Evolutionary conservation across 2,888 invertebrate genomes (phyloP), one percentile per base, ranked within the genome.

Genomic region (Pyrochroa serraticornis): DNA sequence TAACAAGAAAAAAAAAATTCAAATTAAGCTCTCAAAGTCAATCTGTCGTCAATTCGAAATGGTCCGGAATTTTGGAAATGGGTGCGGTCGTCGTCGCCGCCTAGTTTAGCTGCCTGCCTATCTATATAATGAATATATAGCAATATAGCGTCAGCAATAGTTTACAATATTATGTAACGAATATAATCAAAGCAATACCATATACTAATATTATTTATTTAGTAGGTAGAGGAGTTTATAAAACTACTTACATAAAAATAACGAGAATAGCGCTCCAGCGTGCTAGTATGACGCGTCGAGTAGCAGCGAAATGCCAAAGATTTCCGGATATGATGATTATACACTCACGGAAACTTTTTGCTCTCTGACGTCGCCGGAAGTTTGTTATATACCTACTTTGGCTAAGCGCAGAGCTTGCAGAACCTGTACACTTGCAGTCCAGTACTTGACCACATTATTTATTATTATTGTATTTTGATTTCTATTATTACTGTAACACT

Each of bases 81-180:
- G 9, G 8, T 56, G 60, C 60, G 58, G 61, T 62, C 60, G 62
- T 59, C 70, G 69, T 71, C 68, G 71, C 64, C 66, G 67, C 53
- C 66, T 72, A 74, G 71, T 68, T 68, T 70, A 75, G 75, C 71
- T 73, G 76, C 76, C 77, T 77, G 77, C 75, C 76, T 77, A 75
- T 75, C 71, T 72, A 75, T 74, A 67, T 69, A 74, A 60, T 66
- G 45, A 46, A 58, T 62, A 71, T 72, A 77, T 77, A 78, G 77
- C 78, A 78, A 78, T 77, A 77, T 78, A 78, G 76, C 70, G 71
- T 72, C 77, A 78, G 77, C 77, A 78, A 77, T 78, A 78, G 77
- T 76, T 73, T 72, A 75, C 68, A 73, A 68, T 61, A 48, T 62
- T 55, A 54, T 61, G 56, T 47, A 64, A 66, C 66, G 72, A 71